phyloP scores from a whole-genome alignment of 2,113 vertebrate species.

The Phalacrocorax carbo region DNA sequence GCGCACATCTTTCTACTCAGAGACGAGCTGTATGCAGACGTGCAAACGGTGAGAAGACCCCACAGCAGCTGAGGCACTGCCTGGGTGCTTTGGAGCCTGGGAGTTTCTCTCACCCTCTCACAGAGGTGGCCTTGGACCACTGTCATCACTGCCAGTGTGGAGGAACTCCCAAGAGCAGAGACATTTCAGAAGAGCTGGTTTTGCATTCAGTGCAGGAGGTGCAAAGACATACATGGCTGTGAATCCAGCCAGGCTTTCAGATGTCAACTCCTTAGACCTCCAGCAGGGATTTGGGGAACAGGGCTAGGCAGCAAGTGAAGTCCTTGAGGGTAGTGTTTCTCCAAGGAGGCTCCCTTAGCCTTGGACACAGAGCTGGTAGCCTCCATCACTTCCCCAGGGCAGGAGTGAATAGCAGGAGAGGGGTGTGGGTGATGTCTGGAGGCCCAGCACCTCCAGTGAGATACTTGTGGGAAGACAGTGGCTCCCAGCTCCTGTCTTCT shows the following conservation, averaged over 20 bases:
- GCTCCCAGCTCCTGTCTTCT: background rate
- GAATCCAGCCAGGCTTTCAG: background rate
- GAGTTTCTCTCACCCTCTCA: background rate
- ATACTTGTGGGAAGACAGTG: background rate
- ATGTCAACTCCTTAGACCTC: background rate
- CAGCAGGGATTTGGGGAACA: background rate
- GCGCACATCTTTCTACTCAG: background rate
- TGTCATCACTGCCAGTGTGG: rapidly evolving
- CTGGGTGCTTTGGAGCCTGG: background rate
- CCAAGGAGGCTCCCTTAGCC: background rate
- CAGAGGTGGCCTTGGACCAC: background rate
- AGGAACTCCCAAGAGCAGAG: background rate
- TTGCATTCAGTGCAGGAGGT: background rate
- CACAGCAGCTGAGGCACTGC: background rate
- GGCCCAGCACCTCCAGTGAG: background rate
- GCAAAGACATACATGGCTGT: background rate
- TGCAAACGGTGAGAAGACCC: background rate
- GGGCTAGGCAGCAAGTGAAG: background rate
- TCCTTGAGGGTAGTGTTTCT: background rate
- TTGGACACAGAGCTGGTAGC: background rate
- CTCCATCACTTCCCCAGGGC: background rate
- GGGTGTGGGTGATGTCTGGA: background rate
- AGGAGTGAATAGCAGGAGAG: rapidly evolving
- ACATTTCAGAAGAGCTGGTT: background rate
- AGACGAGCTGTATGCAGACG: background rate